These are phyloP conservation scores for Drosophila simulans DNA, from an alignment of 1,140 invertebrate species.

Conservation along the genomic window DNA sequence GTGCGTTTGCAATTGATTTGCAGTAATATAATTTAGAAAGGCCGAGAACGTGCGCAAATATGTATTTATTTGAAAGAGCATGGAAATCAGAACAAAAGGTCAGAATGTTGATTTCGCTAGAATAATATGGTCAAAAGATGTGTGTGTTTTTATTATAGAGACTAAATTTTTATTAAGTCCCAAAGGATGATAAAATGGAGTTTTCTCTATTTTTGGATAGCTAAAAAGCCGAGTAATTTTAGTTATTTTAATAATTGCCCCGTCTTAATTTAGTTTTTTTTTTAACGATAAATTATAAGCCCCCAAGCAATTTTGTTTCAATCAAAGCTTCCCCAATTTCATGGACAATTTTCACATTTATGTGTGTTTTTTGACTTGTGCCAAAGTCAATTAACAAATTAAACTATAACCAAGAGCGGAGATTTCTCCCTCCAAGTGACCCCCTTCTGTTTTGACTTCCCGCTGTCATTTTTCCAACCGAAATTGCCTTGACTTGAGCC, in stretches of 20 bases:
- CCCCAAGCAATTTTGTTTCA: conserved; percentile 33
- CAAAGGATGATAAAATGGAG: too few relatives aligned
- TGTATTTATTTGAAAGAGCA: conserved; percentile 4
- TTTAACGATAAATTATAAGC: not conserved
- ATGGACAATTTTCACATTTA: conserved; percentile 47
- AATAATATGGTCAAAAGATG: too few relatives aligned
- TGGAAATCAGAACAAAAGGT: not conserved
- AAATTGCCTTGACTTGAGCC: conserved; percentile 70
- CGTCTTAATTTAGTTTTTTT: not conserved
- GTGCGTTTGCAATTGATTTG: conserved; percentile 68
- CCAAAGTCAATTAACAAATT: conserved; percentile 70
- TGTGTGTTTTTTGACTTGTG: conserved; percentile 57
- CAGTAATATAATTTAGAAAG: conserved; percentile 19
- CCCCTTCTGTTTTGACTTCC: conserved; percentile 53
- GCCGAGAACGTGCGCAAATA: not conserved
- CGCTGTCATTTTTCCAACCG: conserved; percentile 63
- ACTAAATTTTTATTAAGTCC: not conserved
- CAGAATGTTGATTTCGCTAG: not conserved
- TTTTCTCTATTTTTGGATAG: too few relatives aligned
- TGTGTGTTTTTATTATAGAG: not conserved
- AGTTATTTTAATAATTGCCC: conserved; percentile 1
- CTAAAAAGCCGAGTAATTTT: not conserved
- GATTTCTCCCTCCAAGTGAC: conserved; percentile 24
- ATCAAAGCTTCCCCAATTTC: conserved; percentile 54
- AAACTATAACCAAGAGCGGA: conserved; percentile 28